Evolutionary conservation across 2,888 invertebrate species (phyloP).

Genomic region (Phengaris arion): DNA sequence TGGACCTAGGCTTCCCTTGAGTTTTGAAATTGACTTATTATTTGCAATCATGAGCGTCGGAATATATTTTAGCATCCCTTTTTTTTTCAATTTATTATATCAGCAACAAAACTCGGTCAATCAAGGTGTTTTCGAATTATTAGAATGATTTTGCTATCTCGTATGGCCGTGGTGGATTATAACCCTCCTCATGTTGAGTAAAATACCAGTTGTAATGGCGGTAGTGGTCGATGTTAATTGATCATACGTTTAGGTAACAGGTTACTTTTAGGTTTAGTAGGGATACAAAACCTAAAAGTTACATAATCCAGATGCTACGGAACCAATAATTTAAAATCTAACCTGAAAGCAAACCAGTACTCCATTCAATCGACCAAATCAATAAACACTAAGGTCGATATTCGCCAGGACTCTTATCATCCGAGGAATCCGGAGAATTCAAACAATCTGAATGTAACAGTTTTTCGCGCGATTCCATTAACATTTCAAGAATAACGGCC

Average conservation of each 20-base stretch:
- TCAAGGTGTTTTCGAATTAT: no score
- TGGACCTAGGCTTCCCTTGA: neutral
- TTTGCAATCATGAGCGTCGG: neutral
- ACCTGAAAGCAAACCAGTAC: neutral
- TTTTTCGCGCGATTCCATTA: slow-evolving; percentile 41
- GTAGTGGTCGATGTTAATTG: no score
- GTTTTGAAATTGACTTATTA: slow-evolving; percentile 6
- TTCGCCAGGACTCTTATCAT: slow-evolving; percentile 34
- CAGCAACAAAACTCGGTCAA: no score
- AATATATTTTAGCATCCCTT: neutral
- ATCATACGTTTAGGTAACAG: no score
- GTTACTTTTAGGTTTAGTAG: no score
- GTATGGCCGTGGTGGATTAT: no score
- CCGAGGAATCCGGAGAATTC: slow-evolving; percentile 37
- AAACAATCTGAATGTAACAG: slow-evolving; percentile 39
- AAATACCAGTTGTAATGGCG: no score
- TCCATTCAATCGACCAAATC: neutral
- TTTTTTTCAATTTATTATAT: neutral
- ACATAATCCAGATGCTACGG: neutral
- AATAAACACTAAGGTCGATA: slow-evolving; percentile 12
- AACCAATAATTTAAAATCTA: neutral
- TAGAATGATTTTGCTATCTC: no score
- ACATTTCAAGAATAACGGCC: slow-evolving; percentile 41
- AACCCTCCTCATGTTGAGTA: no score
- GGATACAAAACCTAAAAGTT: neutral